Evolutionary conservation across 2,113 vertebrate species (phyloP).

Genomic region (Spea multiplicata): DNA sequence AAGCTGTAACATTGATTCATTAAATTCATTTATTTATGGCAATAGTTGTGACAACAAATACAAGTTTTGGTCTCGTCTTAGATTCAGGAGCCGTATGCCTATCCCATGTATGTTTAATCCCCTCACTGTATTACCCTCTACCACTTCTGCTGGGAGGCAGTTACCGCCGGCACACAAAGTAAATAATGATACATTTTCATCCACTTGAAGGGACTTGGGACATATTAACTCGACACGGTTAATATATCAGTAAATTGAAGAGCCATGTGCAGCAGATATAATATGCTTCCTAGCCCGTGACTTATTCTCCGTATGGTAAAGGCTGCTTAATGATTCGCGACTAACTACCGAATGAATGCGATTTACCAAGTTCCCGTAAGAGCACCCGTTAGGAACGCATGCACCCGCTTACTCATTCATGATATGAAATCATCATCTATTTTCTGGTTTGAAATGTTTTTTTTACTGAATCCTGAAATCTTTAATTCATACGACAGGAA

Average conservation of each 20-base stretch:
- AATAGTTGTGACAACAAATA: no score
- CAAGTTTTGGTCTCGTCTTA: slow-evolving; percentile 48
- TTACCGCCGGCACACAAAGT: no score
- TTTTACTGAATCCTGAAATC: background rate
- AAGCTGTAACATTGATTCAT: no score
- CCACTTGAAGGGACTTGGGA: background rate
- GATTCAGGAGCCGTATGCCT: no score
- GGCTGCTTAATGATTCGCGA: slow-evolving; percentile 12
- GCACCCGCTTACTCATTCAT: background rate
- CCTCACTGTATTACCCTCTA: no score
- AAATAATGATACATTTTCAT: background rate
- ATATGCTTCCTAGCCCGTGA: background rate
- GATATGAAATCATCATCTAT: background rate
- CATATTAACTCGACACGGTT: background rate
- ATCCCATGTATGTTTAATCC: no score
- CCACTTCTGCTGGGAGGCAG: no score
- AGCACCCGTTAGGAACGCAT: background rate
- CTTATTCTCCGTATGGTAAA: background rate
- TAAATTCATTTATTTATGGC: no score
- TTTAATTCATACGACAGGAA: background rate
- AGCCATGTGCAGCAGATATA: background rate
- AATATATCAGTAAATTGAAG: background rate
- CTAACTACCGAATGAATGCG: background rate
- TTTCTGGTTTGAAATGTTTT: background rate
- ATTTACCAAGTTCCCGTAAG: slow-evolving; percentile 5